These are phyloP conservation scores for Camponotus vicinus DNA, from an alignment of 1,140 invertebrate genomes.

Conservation along the genomic window DNA sequence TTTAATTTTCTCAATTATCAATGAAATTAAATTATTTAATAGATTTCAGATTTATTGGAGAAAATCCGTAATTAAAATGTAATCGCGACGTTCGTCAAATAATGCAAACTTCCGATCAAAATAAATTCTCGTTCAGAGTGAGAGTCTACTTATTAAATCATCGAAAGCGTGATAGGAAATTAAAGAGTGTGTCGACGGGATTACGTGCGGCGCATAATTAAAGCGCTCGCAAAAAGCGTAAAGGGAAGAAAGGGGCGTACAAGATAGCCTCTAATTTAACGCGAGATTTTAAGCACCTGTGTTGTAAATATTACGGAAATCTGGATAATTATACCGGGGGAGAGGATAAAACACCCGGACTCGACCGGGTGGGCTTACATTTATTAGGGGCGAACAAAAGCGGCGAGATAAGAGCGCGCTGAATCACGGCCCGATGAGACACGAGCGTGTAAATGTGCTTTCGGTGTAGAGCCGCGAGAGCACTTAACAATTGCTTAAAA, in stretches of 20 bases:
- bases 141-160: slow-evolving; percentile 44
- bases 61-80: slow-evolving; percentile 41
- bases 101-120: slow-evolving; percentile 24
- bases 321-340: slow-evolving; percentile 27
- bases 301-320: slow-evolving; percentile 46
- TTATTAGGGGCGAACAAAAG: slow-evolving; percentile 47
- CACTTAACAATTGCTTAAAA: slow-evolving; percentile 80
- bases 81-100: slow-evolving; percentile 32
- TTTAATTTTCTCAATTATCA: slow-evolving; percentile 8
- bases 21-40: slow-evolving; percentile 33
- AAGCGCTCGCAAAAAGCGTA: not conserved
- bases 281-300: not conserved
- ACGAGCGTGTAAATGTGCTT: slow-evolving; percentile 67
- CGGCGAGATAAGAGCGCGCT: slow-evolving; percentile 63
- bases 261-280: slow-evolving; percentile 25
- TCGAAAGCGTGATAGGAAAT: slow-evolving; percentile 25
- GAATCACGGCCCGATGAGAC: slow-evolving; percentile 70
- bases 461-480: slow-evolving; percentile 50
- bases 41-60: not conserved
- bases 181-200: slow-evolving; percentile 27
- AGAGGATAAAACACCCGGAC: not conserved
- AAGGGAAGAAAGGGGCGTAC: not conserved
- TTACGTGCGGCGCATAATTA: slow-evolving; percentile 9
- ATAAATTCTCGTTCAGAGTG: slow-evolving; percentile 17
- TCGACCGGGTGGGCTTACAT: slow-evolving; percentile 40